Evolutionary conservation across 1,140 invertebrate species (phyloP), one percentile per base, ranked within the genome.

Genomic region (Cephus cinctus): DNA sequence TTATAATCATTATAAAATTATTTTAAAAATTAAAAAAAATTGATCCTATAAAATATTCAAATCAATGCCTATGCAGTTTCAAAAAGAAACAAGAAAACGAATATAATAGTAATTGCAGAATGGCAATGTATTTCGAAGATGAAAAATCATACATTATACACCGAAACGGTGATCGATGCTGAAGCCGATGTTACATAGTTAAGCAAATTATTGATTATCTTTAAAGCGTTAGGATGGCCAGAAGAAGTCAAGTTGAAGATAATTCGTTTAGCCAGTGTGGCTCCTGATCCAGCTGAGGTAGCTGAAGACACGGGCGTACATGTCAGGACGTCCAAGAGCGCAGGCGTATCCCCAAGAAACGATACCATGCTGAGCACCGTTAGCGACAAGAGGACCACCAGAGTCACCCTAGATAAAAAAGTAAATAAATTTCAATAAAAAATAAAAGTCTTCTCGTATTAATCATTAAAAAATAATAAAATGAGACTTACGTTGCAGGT

Each of bases 261-360:
- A 8, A 12, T 12, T 30, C 12, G 9, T 30, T 8, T 9, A 12
- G 8, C 27, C 27, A 8, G 12, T 1, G 27, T 8, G 27, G 27
- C 1, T 9, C 3, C 73, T 52, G 0, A 84, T 79, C 81, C 82
- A 85, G 1, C 67, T 48, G 0, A 65, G 31, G 45, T 78, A 81
- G 2, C 65, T 61, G 6, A 59, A 65, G 9, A 84, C 74, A 57
- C 78, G 73, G 2, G 82, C 82, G 41, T 79, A 85, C 5, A 87
- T 82, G 49, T 86, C 84, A 2, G 84, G 84, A 43, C 76, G 76
- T 9, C 81, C 81, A 27, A 56, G 55, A n/a, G 82, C 84, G 61
- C 84, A 86, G 2, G 83, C 81, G 12, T 73, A 70, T 5, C 83
- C 85, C 73, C 82, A 86, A 3, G 83, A 85, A 2, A 85, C 82